Conservation (phyloP, 2,888 invertebrate genomes). For the Ochlodes sylvanus region DNA sequence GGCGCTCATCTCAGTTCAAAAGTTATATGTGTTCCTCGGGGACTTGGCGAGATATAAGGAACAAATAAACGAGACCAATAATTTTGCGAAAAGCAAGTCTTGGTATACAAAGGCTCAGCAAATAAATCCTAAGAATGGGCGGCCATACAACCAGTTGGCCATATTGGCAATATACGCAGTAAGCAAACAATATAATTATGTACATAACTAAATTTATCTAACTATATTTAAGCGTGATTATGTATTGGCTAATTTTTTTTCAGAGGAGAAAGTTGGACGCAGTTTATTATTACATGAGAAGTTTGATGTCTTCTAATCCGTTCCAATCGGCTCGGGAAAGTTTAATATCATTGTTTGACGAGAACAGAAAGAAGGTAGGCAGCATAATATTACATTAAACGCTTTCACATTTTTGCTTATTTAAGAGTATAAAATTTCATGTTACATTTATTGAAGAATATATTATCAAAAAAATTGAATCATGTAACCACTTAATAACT, state of each 20-base stretch:
- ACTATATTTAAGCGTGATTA: neutral
- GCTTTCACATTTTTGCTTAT: constrained; percentile 7
- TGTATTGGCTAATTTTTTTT: constrained; percentile 54
- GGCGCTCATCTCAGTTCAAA: constrained; percentile 94
- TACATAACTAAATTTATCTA: neutral
- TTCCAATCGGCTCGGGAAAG: constrained; percentile 96
- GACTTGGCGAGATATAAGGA: constrained; percentile 96
- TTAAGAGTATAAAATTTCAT: constrained; percentile 13
- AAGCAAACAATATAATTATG: constrained; percentile 67
- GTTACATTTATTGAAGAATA: neutral
- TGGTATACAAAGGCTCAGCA: constrained; percentile 98
- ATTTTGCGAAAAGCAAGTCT: constrained; percentile 89
- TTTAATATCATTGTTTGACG: constrained; percentile 94
- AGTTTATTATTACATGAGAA: constrained; percentile 98
- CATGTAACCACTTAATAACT: constrained; percentile 1
- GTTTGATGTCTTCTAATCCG: constrained; percentile 97
- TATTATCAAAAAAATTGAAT: neutral
- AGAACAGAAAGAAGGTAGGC: constrained; percentile 94
- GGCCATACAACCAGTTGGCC: constrained; percentile 97
- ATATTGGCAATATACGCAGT: constrained; percentile 93
- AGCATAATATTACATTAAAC: constrained; percentile 1
- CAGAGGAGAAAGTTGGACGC: constrained; percentile 97
- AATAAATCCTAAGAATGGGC: constrained; percentile 97
- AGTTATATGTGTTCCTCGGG: constrained; percentile 94
- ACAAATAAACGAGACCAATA: constrained; percentile 91